Conservation (phyloP, 2,797 vertebrate genomes). For the Phoeniculus purpureus region DNA sequence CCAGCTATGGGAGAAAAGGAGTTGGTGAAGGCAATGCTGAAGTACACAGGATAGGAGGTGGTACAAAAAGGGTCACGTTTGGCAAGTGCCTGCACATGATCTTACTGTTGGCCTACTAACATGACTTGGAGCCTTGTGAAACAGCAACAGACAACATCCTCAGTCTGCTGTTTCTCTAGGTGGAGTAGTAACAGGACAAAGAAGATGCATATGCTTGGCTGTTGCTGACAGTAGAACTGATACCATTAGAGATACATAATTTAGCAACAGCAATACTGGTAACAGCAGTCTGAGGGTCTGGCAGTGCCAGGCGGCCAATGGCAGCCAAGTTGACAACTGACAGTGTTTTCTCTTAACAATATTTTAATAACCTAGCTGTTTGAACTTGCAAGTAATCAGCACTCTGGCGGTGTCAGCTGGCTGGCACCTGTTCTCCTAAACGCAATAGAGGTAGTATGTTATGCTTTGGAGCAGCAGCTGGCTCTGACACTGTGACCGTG, state of each 20-base stretch:
- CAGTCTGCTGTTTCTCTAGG: not conserved
- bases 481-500: not conserved
- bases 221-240: not conserved
- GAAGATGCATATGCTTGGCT: not conserved
- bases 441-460: not conserved
- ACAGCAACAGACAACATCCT: not conserved
- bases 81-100: not conserved
- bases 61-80: not conserved
- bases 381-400: not conserved
- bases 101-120: not conserved
- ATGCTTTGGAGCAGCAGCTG: not conserved
- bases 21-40: not conserved
- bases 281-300: not conserved
- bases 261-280: not conserved
- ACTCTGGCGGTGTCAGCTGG: constrained; percentile 8
- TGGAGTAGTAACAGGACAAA: not conserved
- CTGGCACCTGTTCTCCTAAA: constrained; percentile 34
- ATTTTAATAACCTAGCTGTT: constrained; percentile 15
- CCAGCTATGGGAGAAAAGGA: not conserved
- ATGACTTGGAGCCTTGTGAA: not conserved
- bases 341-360: not conserved
- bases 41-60: not conserved
- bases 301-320: fast-evolving
- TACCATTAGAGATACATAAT: not conserved
- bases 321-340: not conserved